Base-by-base conservation (phyloP, 1,140 invertebrate species). In the Ptiloglossa arizonensis region DNA sequence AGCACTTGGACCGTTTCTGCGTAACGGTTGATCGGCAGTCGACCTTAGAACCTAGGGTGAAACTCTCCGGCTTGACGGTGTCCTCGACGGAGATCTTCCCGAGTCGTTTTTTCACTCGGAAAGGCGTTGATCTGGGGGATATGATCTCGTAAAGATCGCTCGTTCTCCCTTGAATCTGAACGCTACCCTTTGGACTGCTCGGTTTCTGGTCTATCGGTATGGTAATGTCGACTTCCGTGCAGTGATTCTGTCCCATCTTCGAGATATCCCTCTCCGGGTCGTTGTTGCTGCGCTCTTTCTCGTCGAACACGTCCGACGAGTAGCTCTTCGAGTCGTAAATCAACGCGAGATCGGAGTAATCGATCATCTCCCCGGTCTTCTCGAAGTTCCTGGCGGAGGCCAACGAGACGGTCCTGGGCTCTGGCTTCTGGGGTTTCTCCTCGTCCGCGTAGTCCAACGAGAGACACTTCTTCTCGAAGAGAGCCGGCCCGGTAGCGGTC, bases 371-470 rank as follows among this genome's bases (percentile, higher is more conserved):
- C 27, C 87, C 88, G 15, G 79, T 71, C 13, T 85, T 88, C 22
- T 77, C 82, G 8, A 86, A 59, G 46, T 85, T 86, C 46, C 86
- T 87, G n/a, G 86, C 72, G 1, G 90, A 91, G 6, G 87, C 86
- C n/a, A 91, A 71, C 29, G 90, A 92, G 57, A 89, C 87, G 5
- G 89, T 84, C 35, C 87, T 82, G 5, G 80, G 54, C 27, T 91
- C 89, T 3, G 87, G 87, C 22, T 80, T 89, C 54, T 82, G 82
- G 6, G 87, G 86, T 29, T 87, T 90, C 4, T 91, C 91, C 6
- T 92, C 91, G 68, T 92, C 91, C 2, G 87, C 90, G n/a, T 90
- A 92, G 66, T 93, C 91, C 54, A 93, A 67, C 0, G 91, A 91
- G 2, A 90, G 70, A 71, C 91, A 92, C 46, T 80, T 84, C 69